These are phyloP conservation scores for Sylvilagus bachmani DNA, from an alignment of 2,113 vertebrate genomes.

Conservation along the genomic window DNA sequence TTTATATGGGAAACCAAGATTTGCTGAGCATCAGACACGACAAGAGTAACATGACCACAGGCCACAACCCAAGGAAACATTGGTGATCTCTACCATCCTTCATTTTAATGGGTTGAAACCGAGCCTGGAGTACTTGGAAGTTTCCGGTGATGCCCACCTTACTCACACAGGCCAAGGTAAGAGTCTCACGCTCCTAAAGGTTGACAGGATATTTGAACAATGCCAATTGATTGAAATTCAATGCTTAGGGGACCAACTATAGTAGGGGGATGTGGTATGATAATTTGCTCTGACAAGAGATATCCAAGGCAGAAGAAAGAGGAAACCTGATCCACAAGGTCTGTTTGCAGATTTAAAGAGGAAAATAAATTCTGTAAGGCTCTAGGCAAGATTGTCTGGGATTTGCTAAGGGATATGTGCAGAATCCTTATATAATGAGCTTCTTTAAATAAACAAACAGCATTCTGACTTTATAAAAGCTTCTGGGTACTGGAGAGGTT, in stretches of 20 bases:
- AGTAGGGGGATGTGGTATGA: neutral
- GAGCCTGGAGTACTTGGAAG: neutral
- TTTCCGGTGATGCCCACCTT: neutral
- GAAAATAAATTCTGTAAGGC: slow-evolving; percentile 72
- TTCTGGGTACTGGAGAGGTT: slow-evolving; percentile 60
- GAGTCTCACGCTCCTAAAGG: neutral
- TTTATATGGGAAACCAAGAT: neutral
- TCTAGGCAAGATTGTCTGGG: slow-evolving; percentile 71
- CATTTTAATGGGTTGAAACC: neutral
- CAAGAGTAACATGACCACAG: neutral
- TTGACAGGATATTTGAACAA: neutral
- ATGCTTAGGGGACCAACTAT: neutral
- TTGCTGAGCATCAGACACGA: neutral
- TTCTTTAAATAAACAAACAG: slow-evolving; percentile 79
- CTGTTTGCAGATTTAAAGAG: slow-evolving; percentile 67
- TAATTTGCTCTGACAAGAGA: neutral
- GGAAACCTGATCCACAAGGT: slow-evolving; percentile 25
- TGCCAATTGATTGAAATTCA: neutral
- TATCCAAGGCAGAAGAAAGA: neutral
- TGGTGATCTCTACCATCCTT: neutral
- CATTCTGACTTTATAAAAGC: slow-evolving; percentile 64
- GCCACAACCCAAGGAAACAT: neutral
- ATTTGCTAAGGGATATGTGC: slow-evolving; percentile 74
- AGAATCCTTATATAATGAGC: slow-evolving; percentile 78
- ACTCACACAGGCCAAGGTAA: neutral